Evolutionary conservation across 2,888 invertebrate species (phyloP).

Genomic region (Hyposoter dolosus): DNA sequence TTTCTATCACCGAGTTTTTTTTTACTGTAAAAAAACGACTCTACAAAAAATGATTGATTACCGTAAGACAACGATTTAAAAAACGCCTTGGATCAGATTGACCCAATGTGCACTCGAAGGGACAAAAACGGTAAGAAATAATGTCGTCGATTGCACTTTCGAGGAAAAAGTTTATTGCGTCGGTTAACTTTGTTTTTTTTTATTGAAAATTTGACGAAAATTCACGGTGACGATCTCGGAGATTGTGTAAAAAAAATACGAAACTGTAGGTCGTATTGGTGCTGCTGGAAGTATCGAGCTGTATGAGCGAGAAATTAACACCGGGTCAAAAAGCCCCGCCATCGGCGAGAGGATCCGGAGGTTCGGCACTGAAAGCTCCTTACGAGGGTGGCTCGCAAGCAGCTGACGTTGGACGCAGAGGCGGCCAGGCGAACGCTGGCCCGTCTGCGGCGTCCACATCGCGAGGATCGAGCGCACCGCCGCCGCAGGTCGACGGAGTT

Average conservation of each 20-base stretch:
- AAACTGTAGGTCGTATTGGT: slow-evolving; percentile 54
- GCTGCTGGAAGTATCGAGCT: slow-evolving; percentile 55
- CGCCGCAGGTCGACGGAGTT: slow-evolving; percentile 73
- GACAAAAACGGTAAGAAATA: too few relatives aligned
- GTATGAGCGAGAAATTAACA: slow-evolving; percentile 77
- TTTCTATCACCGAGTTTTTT: too few relatives aligned
- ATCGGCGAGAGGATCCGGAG: slow-evolving; percentile 81
- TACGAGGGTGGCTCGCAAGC: slow-evolving; percentile 58
- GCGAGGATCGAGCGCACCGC: not conserved
- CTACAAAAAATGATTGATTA: too few relatives aligned
- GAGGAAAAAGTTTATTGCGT: too few relatives aligned
- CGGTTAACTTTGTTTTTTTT: too few relatives aligned
- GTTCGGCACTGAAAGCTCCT: slow-evolving; percentile 77
- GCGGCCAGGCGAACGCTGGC: slow-evolving; percentile 51
- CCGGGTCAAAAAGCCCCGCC: slow-evolving; percentile 79
- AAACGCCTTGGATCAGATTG: too few relatives aligned
- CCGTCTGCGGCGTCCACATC: slow-evolving; percentile 39
- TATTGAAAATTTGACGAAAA: too few relatives aligned
- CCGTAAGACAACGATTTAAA: too few relatives aligned
- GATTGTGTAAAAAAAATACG: not conserved
- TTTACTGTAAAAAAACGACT: too few relatives aligned
- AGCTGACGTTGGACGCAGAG: slow-evolving; percentile 69
- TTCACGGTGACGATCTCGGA: not conserved
- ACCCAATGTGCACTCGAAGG: too few relatives aligned
- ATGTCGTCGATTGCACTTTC: too few relatives aligned